Evolutionary conservation across 2,113 vertebrate species (phyloP).

Genomic region (Mesocricetus auratus): DNA sequence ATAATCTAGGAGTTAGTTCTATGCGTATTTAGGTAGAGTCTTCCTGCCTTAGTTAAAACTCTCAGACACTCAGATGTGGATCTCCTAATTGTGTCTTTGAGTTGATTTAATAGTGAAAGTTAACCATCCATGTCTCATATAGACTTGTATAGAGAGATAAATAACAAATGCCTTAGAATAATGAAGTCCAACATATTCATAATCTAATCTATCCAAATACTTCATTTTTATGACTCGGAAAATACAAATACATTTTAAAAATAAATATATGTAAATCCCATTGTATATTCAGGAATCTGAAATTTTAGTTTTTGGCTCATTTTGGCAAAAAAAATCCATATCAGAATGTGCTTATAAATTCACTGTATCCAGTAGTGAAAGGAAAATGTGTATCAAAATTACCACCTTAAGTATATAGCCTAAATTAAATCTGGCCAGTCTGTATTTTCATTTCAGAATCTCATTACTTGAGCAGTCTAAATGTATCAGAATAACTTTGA

Average conservation of each 20-base stretch:
- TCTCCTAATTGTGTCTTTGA: not conserved
- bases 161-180: slow-evolving; percentile 58
- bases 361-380: slow-evolving; percentile 25
- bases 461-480: slow-evolving; percentile 40
- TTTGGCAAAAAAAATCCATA: slow-evolving; percentile 3
- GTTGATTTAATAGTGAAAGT: not conserved
- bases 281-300: slow-evolving; percentile 12
- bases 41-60: not conserved
- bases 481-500: slow-evolving; percentile 39
- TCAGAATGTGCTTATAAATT: slow-evolving; percentile 7
- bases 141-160: not conserved
- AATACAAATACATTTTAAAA: slow-evolving; percentile 21
- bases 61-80: not conserved
- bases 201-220: not conserved
- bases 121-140: not conserved
- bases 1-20: not conserved
- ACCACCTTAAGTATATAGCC: slow-evolving; percentile 1
- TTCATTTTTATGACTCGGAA: not conserved
- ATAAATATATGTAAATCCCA: slow-evolving; percentile 9
- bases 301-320: slow-evolving; percentile 45
- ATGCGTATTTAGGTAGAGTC: not conserved
- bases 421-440: slow-evolving; percentile 42
- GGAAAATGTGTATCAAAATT: slow-evolving; percentile 31
- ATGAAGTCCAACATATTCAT: not conserved
- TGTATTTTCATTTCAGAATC: slow-evolving; percentile 53